phyloP scores from a whole-genome alignment of 1,140 invertebrate species.

The Luehdorfia chinensis region DNA sequence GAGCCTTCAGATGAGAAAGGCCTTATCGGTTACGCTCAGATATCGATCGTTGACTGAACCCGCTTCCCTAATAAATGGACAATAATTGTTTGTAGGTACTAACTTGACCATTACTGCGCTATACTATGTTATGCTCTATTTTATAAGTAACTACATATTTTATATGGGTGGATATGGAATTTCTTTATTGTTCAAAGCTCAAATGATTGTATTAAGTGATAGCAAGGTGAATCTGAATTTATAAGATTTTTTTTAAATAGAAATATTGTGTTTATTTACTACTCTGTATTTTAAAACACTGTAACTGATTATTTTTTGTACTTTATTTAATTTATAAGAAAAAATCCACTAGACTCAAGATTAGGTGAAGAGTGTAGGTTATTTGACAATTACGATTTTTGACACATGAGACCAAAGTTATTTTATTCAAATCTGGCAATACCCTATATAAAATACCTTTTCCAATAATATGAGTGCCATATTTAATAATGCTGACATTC shows the following conservation, averaged over 20 bases:
- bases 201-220: conserved; percentile 52
- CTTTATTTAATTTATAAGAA: conserved; percentile 12
- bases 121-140: conserved; percentile 36
- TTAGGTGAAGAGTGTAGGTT: neutral
- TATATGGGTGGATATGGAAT: conserved; percentile 63
- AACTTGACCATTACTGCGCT: conserved; percentile 33
- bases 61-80: conserved; percentile 2
- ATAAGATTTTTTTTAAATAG: conserved; percentile 54
- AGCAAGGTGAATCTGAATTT: conserved; percentile 60
- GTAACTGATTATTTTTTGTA: conserved; percentile 37
- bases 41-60: conserved; percentile 90
- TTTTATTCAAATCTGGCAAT: neutral
- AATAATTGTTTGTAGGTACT: conserved; percentile 28
- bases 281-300: conserved; percentile 43
- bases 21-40: conserved; percentile 96
- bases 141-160: conserved; percentile 46
- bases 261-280: conserved; percentile 46
- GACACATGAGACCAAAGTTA: conserved; percentile 10
- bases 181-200: conserved; percentile 56
- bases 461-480: conserved; percentile 35
- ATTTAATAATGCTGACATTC: conserved; percentile 25
- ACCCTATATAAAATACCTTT: conserved; percentile 5
- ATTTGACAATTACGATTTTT: conserved; percentile 2
- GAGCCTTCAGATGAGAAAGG: conserved; percentile 96
- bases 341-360: conserved; percentile 6